Conservation (phyloP, 2,888 invertebrate genomes). For the Gymnoscelis rufifasciata region DNA sequence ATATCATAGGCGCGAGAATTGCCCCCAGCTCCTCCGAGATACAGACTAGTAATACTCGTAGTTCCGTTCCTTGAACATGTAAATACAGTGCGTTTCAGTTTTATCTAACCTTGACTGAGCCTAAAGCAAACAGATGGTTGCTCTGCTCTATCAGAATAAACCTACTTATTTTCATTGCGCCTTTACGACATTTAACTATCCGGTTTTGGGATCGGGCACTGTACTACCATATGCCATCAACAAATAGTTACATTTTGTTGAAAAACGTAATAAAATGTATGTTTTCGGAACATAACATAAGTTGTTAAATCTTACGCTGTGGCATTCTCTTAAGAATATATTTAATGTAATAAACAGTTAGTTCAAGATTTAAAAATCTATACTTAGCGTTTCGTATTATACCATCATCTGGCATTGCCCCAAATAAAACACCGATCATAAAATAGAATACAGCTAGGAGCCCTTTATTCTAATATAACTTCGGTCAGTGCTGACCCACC, state of each 20-base stretch:
- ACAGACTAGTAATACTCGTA: too few relatives aligned
- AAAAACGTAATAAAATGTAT: too few relatives aligned
- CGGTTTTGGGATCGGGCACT: slow-evolving; percentile 17
- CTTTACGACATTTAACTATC: slow-evolving; percentile 35
- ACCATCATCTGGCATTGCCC: slow-evolving; percentile 40
- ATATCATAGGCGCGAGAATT: too few relatives aligned
- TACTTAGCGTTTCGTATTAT: slow-evolving; percentile 23
- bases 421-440: slow-evolving; percentile 42
- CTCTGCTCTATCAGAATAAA: too few relatives aligned
- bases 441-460: slow-evolving; percentile 45
- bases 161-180: slow-evolving; percentile 33
- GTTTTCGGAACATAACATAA: too few relatives aligned
- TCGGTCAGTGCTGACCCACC: slow-evolving; percentile 45
- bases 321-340: too few relatives aligned
- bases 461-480: slow-evolving; percentile 51
- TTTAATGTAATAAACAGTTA: too few relatives aligned
- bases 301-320: too few relatives aligned
- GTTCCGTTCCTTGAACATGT: background rate
- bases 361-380: slow-evolving; percentile 15
- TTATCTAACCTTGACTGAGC: slow-evolving; percentile 40
- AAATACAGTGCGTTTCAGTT: slow-evolving; percentile 16
- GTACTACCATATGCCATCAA: too few relatives aligned
- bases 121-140: slow-evolving; percentile 39
- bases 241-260: too few relatives aligned
- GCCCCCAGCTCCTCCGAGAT: too few relatives aligned